A percentile compares a stretch with the other conserved stretches of the same genome.
Evolutionary conservation across 1,140 invertebrate species (phyloP).

Genomic region (Sycobia sp.): DNA sequence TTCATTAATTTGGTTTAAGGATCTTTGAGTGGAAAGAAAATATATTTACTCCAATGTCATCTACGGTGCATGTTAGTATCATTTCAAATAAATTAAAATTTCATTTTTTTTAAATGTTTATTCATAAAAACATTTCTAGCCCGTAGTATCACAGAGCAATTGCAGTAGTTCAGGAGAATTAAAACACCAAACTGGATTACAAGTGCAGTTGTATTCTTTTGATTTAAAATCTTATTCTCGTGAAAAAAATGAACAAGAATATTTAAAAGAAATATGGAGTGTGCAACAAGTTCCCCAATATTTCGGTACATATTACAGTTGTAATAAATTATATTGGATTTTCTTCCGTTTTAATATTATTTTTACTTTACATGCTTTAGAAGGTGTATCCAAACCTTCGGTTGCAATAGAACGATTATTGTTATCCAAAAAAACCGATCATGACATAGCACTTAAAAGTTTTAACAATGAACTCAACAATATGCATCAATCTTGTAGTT

Average conservation of each 20-base stretch:
- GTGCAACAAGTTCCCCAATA: conserved; percentile 23
- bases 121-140: too few relatives aligned
- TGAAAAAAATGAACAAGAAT: conserved; percentile 18
- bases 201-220: too few relatives aligned
- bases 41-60: too few relatives aligned
- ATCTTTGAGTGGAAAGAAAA: too few relatives aligned
- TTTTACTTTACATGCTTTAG: conserved; percentile 11
- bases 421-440: neutral
- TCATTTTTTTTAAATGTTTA: too few relatives aligned
- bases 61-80: too few relatives aligned
- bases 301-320: conserved; percentile 29
- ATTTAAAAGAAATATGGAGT: conserved; percentile 25
- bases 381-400: conserved; percentile 33
- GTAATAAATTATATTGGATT: neutral
- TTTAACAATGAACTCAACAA: conserved; percentile 12
- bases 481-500: neutral
- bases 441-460: neutral
- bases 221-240: neutral
- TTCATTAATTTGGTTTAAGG: too few relatives aligned
- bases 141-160: too few relatives aligned
- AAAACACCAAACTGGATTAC: too few relatives aligned
- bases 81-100: too few relatives aligned
- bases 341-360: too few relatives aligned
- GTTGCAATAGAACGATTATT: conserved; percentile 14
- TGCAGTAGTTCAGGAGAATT: too few relatives aligned